Evolutionary conservation across 2,888 invertebrate species (phyloP), one percentile per base, ranked within the genome.

Genomic region (Drosophila barbarae): DNA sequence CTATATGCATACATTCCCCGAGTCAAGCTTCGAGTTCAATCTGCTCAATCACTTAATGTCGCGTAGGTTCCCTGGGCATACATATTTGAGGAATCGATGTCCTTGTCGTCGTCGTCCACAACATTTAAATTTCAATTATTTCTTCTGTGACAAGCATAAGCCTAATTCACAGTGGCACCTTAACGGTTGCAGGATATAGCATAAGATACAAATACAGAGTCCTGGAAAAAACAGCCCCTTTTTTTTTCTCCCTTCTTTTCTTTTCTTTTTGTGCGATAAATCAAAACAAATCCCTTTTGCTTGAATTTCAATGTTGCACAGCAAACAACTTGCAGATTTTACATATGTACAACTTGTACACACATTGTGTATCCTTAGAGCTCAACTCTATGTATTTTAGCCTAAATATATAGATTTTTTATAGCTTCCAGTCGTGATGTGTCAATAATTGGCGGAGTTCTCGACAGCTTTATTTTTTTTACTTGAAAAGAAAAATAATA

Each of bases 261-360:
- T 35, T 23, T 18, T 21, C 13, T 21, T n/a, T 9, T 5, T 42
- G 54, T 61, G 71, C 63, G 54, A 63, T 63, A 63, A 73, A 67
- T 71, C 59, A 70, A 73, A 73, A 74, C 64, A 71, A 73, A 74
- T 73, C 73, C 71, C 59, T 64, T 67, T 67, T 73, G 67, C 69
- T 66, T 63, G 64, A 64, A 58, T 67, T 59, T 74, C 59, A 71
- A 71, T 60, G 66, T 54, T 59, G 30, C 35, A 39, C 36, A 51
- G 49, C 46, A 72, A 71, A 60, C 56, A 73, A 66, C 57, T 72
- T 61, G 2, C 46, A 21, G 58, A 57, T 67, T 70, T 53, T 53
- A 47, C 38, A 35, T 42, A 46, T 42, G 35, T 18, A 30, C 9
- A 42, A 8, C 8, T 23, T 41, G 28, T 30, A 18, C 46, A 46